Base-by-base conservation (phyloP, 2,888 invertebrate species). In the Mythimna vitellina region DNA sequence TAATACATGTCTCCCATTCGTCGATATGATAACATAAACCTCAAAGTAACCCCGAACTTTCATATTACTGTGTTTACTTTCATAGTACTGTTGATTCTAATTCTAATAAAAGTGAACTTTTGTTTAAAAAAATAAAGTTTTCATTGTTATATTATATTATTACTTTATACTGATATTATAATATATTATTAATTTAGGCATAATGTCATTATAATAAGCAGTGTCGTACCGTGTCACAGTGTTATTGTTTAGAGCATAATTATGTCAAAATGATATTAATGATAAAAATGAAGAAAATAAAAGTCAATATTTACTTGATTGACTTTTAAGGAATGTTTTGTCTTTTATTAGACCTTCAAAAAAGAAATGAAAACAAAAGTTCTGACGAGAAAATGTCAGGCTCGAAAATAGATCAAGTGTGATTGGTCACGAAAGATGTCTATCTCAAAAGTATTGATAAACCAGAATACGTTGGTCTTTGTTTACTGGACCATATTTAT, bases 401-500 rank as follows among this genome's bases (percentile, higher is more conserved):
- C 56, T 25, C 54, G 8, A 73, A 77, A 73, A 72, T 60, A 70
- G 76, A 10, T 70, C 76, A 66, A 56, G 22, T 57, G 35, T 35
- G 9, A 56, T 32, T 66, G 63, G 81, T 53, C 14, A 25, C n/a
- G 0, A 1, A 20, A 6, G 10, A 3, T 25, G 22, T 73, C 63
- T 54, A 38, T 32, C 32, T 49, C n/a, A 46, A 46, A 62, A 60
- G 51, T 22, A 53, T 22, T 2, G 32, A 29, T 35, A 9, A 68
- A 49, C 76, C 66, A 83, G 38, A 53, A 51, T 38, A 53, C 2
- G 20, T 54, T 70, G 82, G 20, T 58, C 62, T 80, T 58, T 82
- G 73, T 82, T 80, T 82, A 73, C 69, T 58, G 46, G 25, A 49
- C 22, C 56, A 29, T 65, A 54, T 65, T 67, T 72, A 72, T 76